Conservation (phyloP, 2,113 vertebrate genomes). For the Trematomus loennbergii region DNA sequence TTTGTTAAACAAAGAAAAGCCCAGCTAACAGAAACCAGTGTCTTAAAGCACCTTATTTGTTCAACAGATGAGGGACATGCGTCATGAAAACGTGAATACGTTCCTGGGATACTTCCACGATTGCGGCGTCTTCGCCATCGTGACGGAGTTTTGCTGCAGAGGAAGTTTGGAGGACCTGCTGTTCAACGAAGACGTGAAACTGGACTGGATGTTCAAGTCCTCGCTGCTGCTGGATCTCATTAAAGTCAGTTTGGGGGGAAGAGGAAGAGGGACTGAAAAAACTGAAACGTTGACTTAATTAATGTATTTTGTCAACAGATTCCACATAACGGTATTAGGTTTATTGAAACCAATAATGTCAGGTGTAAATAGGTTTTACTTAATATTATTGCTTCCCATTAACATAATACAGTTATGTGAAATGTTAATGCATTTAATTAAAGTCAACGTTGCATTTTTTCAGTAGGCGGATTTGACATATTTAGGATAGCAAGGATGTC, state of each 20-base stretch:
- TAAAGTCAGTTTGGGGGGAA: slow-evolving; percentile 71
- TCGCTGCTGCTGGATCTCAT: slow-evolving; percentile 87
- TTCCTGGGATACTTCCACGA: slow-evolving; percentile 87
- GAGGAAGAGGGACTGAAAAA: too few relatives aligned
- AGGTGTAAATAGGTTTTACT: too few relatives aligned
- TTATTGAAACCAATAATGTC: too few relatives aligned
- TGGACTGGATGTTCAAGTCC: slow-evolving; percentile 91
- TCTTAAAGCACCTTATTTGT: not conserved
- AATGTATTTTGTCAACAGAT: too few relatives aligned
- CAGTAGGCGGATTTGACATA: not conserved
- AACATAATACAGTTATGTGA: too few relatives aligned
- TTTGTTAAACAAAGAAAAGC: not conserved
- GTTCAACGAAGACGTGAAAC: slow-evolving; percentile 83
- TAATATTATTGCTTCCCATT: too few relatives aligned
- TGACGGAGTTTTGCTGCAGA: slow-evolving; percentile 86
- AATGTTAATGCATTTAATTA: too few relatives aligned
- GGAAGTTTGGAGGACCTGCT: slow-evolving; percentile 86
- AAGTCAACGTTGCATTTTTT: too few relatives aligned
- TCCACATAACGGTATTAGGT: too few relatives aligned
- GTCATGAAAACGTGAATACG: slow-evolving; percentile 86
- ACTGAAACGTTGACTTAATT: too few relatives aligned
- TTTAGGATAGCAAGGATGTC: not conserved
- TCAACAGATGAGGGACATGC: slow-evolving; percentile 86
- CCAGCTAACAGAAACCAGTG: not conserved
- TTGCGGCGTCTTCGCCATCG: slow-evolving; percentile 85